These are phyloP conservation scores for Ictalurus furcatus DNA, from an alignment of 2,113 vertebrate species.

Conservation along the genomic window DNA sequence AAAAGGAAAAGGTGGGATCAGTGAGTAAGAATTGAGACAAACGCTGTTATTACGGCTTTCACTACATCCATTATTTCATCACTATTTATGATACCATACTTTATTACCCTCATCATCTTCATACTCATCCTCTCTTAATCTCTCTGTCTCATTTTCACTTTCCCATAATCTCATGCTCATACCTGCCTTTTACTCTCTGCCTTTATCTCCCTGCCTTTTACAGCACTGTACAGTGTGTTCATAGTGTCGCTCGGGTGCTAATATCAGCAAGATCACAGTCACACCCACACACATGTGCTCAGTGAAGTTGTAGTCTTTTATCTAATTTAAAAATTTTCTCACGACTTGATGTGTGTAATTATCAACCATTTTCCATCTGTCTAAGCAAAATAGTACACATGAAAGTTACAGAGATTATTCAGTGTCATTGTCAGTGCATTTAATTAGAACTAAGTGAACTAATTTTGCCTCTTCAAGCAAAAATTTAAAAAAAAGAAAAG, in stretches of 20 bases:
- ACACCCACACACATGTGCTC: neutral
- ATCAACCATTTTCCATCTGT: neutral
- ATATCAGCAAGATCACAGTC: neutral
- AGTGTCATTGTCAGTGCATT: neutral
- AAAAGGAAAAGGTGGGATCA: neutral
- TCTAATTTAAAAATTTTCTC: neutral
- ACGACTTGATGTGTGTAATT: neutral
- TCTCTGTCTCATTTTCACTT: neutral
- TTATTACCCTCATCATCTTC: neutral
- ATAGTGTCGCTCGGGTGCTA: neutral
- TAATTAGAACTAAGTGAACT: neutral
- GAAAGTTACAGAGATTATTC: neutral
- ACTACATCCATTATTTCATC: neutral
- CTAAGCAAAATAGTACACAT: neutral
- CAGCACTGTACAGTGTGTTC: neutral
- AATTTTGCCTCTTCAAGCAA: neutral
- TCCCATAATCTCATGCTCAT: neutral
- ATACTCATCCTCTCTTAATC: neutral
- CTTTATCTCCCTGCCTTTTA: neutral
- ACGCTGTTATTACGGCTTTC: conserved; percentile 2
- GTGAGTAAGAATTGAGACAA: neutral
- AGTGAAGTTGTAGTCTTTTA: neutral
- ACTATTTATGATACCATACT: neutral
- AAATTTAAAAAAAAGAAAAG: neutral
- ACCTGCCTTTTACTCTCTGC: too few relatives aligned